Evolutionary conservation across 2,888 invertebrate species (phyloP).

Genomic region (Synergus japonicus): DNA sequence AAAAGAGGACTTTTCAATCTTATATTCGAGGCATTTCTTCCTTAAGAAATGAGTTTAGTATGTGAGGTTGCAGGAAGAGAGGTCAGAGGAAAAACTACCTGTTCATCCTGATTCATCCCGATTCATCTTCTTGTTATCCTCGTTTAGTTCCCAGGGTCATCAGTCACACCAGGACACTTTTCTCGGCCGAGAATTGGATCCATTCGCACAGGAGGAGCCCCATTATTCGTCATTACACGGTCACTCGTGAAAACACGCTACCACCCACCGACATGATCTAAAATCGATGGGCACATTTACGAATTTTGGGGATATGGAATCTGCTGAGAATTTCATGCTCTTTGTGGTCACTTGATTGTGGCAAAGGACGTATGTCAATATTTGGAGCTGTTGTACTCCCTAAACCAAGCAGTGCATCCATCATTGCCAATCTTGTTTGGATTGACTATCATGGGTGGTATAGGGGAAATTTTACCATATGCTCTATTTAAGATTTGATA

Average conservation of each 20-base stretch:
- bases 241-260: slow-evolving; percentile 72
- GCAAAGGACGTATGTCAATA: slow-evolving; percentile 65
- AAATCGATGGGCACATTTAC: slow-evolving; percentile 39
- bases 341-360: slow-evolving; percentile 55
- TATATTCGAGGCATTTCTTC: slow-evolving; percentile 24
- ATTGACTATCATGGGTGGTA: slow-evolving; percentile 25
- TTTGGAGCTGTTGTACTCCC: slow-evolving; percentile 61
- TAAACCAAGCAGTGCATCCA: slow-evolving; percentile 57
- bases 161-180: slow-evolving; percentile 71
- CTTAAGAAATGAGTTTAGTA: slow-evolving; percentile 52
- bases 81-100: slow-evolving; percentile 66
- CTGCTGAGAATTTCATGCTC: slow-evolving; percentile 56
- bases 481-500: slow-evolving; percentile 13
- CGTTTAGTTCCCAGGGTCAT: slow-evolving; percentile 65
- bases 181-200: slow-evolving; percentile 56
- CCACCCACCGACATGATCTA: slow-evolving; percentile 54
- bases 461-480: slow-evolving; percentile 15
- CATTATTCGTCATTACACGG: slow-evolving; percentile 76
- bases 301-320: slow-evolving; percentile 45
- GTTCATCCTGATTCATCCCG: slow-evolving; percentile 48
- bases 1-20: slow-evolving; percentile 42
- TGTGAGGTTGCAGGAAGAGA: slow-evolving; percentile 57
- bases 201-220: slow-evolving; percentile 64
- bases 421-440: slow-evolving; percentile 47
- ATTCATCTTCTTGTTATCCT: slow-evolving; percentile 26